These are phyloP conservation scores for Terrapene triunguis DNA, from an alignment of 2,113 vertebrate genomes.

Conservation along the genomic window DNA sequence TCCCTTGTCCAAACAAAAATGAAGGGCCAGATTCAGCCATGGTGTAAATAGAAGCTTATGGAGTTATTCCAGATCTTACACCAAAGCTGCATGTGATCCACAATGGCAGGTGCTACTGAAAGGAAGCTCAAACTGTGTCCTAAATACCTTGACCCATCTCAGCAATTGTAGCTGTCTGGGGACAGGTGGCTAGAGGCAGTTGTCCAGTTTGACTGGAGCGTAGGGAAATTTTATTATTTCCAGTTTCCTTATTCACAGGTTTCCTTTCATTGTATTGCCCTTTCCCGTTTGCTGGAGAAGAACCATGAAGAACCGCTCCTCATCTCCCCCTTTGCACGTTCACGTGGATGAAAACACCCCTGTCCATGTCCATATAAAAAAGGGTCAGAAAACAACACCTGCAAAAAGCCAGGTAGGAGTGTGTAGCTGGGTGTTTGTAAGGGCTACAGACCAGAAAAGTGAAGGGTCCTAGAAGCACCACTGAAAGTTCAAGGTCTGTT, in stretches of 20 bases:
- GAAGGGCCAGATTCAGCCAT: background rate
- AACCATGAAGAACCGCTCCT: slow-evolving; percentile 86
- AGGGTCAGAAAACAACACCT: slow-evolving; percentile 84
- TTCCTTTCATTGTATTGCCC: slow-evolving; percentile 75
- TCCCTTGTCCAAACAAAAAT: background rate
- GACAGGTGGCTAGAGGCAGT: slow-evolving; percentile 40
- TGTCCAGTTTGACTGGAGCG: background rate
- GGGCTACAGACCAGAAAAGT: slow-evolving; percentile 14
- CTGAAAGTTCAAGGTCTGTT: slow-evolving; percentile 19
- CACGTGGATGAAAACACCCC: slow-evolving; percentile 91
- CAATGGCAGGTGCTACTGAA: slow-evolving; percentile 19
- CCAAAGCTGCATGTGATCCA: background rate
- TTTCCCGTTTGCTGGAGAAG: slow-evolving; percentile 80
- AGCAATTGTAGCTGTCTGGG: slow-evolving; percentile 44
- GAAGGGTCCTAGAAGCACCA: background rate
- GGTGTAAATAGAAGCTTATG: background rate
- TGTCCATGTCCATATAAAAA: slow-evolving; percentile 93
- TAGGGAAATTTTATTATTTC: slow-evolving; percentile 71
- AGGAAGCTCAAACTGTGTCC: background rate
- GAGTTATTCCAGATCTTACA: background rate
- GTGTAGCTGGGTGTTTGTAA: slow-evolving; percentile 30
- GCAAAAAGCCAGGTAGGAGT: slow-evolving; percentile 82
- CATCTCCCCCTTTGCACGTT: slow-evolving; percentile 92
- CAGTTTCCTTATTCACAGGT: slow-evolving; percentile 83
- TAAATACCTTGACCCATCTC: slow-evolving; percentile 12